phyloP scores from a whole-genome alignment of 1,140 invertebrate genomes.

The Copidosoma floridanum region DNA sequence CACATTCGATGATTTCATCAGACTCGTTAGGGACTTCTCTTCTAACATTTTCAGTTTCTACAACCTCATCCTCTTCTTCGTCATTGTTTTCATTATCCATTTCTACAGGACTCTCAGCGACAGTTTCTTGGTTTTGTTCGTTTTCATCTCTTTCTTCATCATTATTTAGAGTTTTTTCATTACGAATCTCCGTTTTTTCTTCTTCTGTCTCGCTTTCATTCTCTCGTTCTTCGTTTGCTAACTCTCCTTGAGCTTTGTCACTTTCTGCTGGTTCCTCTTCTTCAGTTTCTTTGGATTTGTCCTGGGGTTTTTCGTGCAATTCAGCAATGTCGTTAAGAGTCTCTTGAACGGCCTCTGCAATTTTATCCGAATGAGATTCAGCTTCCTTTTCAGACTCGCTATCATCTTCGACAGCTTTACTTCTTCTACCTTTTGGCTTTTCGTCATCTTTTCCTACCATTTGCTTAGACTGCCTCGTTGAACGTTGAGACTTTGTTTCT shows the following conservation, averaged over 20 bases:
- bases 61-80: background rate
- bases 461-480: background rate
- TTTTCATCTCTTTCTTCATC: slow-evolving; percentile 3
- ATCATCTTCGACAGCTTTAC: background rate
- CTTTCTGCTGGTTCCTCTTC: background rate
- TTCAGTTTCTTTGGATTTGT: background rate
- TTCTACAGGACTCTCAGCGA: background rate
- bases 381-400: background rate
- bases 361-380: slow-evolving; percentile 5
- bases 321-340: slow-evolving; percentile 21
- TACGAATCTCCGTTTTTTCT: background rate
- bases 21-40: background rate
- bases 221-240: background rate
- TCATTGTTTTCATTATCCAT: too few relatives aligned
- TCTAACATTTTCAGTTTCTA: slow-evolving; percentile 7
- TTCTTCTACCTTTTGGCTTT: slow-evolving; percentile 1
- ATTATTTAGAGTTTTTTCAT: background rate
- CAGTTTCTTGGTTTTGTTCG: background rate
- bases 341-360: slow-evolving; percentile 19
- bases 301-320: slow-evolving; percentile 14
- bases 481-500: too few relatives aligned
- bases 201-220: background rate
- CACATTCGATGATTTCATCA: too few relatives aligned
- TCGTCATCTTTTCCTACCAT: background rate
- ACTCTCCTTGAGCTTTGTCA: background rate